Conservation (phyloP, 2,797 vertebrate genomes). For the Neosilurus mollespiculum region DNA sequence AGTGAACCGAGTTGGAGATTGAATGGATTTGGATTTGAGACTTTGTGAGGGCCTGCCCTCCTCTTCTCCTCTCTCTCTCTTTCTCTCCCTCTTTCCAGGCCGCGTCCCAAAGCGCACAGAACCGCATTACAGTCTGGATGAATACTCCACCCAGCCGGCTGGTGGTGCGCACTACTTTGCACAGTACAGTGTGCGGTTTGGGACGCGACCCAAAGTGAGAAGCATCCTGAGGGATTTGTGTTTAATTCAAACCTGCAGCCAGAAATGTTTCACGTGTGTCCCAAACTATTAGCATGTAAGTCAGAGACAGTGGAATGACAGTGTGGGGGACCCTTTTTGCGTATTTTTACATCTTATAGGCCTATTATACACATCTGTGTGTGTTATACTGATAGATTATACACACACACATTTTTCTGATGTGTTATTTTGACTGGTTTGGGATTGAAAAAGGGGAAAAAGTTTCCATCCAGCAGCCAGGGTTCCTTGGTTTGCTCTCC, state of each 20-base stretch:
- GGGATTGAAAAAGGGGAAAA: no score
- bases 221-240: neutral
- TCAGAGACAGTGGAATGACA: neutral
- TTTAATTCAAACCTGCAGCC: conserved; percentile 1
- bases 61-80: neutral
- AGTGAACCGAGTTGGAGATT: conserved; percentile 31
- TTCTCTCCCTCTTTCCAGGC: conserved; percentile 2
- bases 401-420: neutral
- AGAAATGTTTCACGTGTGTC: neutral
- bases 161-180: neutral
- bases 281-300: neutral
- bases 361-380: neutral
- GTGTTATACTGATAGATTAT: neutral
- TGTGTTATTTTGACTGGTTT: neutral
- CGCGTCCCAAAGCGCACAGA: conserved; percentile 7
- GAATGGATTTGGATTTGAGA: conserved; percentile 51
- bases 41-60: conserved; percentile 51
- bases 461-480: neutral
- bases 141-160: neutral
- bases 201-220: conserved; percentile 36
- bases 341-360: neutral
- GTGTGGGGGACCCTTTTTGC: neutral
- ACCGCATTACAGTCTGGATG: neutral
- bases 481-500: neutral
- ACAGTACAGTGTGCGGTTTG: neutral